phyloP scores from a whole-genome alignment of 2,797 vertebrate species.

The Capromys pilorides region DNA sequence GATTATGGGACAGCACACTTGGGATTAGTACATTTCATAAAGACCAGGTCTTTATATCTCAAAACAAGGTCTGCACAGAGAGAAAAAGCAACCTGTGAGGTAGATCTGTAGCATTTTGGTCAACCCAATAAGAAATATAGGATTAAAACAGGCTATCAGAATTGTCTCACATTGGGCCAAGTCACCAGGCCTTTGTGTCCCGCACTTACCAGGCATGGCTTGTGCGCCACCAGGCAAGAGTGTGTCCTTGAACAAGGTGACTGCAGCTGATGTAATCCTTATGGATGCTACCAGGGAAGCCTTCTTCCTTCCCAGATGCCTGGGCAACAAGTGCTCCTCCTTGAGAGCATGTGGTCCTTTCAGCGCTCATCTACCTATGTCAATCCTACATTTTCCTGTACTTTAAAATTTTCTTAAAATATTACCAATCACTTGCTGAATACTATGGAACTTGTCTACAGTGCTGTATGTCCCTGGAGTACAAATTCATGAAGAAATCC shows the following conservation, averaged over 20 bases:
- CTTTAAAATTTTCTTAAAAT: not conserved
- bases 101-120: not conserved
- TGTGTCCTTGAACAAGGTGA: not conserved
- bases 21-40: not conserved
- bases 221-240: not conserved
- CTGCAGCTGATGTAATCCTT: not conserved
- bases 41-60: not conserved
- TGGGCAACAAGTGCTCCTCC: not conserved
- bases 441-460: not conserved
- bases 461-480: not conserved
- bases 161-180: not conserved
- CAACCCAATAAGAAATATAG: not conserved
- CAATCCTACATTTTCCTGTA: not conserved
- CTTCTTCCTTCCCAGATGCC: not conserved
- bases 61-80: not conserved
- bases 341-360: not conserved
- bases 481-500: not conserved
- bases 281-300: not conserved
- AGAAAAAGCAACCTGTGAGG: not conserved
- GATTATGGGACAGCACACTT: not conserved
- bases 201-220: not conserved
- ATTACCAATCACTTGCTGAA: not conserved
- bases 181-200: not conserved
- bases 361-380: not conserved
- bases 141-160: not conserved